Conservation (phyloP, 1,140 invertebrate genomes). For the Cotesia chilonis region DNA sequence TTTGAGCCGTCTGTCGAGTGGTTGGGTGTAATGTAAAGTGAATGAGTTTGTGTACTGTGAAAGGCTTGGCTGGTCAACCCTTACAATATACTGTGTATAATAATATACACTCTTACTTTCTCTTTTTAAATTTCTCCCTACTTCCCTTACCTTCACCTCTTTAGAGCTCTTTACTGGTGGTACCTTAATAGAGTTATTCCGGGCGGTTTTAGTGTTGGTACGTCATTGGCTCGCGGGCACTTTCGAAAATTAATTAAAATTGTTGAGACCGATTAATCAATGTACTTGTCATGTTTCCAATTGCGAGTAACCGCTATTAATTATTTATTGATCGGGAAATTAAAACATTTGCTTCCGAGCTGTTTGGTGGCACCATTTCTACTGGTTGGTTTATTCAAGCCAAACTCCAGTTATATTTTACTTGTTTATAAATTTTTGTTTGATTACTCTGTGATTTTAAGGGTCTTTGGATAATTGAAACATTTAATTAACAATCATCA, state of each 20-base stretch:
- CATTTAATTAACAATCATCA: no score
- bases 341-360: background rate
- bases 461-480: no score
- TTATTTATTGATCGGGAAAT: constrained; percentile 25
- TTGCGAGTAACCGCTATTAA: constrained; percentile 30
- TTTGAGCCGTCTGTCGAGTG: background rate
- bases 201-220: background rate
- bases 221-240: constrained; percentile 9
- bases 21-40: no score
- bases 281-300: constrained; percentile 24
- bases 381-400: no score
- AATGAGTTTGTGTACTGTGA: no score
- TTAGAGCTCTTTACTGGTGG: background rate
- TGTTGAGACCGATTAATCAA: constrained; percentile 33
- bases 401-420: no score
- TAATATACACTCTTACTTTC: no score
- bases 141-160: background rate
- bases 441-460: no score
- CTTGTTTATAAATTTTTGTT: no score
- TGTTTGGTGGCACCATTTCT: no score
- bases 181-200: constrained; percentile 16
- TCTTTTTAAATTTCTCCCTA: no score
- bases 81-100: background rate
- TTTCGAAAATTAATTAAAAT: constrained; percentile 21
- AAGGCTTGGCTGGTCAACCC: constrained; percentile 10